These are phyloP conservation scores for Xanthia togata DNA, from an alignment of 2,888 invertebrate species.

Conservation along the genomic window DNA sequence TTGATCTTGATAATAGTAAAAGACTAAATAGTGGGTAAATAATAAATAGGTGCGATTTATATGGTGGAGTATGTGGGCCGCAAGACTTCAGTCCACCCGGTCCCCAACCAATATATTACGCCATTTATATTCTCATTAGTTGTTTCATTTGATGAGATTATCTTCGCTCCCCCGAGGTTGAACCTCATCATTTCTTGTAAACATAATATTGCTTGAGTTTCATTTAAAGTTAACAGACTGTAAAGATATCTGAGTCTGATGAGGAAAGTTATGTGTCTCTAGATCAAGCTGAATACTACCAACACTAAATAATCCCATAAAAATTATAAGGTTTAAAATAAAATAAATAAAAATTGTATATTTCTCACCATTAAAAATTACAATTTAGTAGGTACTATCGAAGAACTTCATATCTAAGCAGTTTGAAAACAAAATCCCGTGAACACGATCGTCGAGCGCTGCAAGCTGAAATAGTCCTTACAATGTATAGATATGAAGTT, in stretches of 20 bases:
- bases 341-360: no score
- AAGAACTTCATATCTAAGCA: no score
- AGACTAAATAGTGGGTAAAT: constrained; percentile 5
- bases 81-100: constrained; percentile 68
- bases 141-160: constrained; percentile 87
- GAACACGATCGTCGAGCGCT: no score
- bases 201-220: constrained; percentile 77
- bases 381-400: no score
- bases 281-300: constrained; percentile 5
- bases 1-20: background rate
- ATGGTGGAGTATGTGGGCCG: constrained; percentile 63
- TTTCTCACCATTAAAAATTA: no score
- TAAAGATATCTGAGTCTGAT: constrained; percentile 70
- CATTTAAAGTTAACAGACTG: constrained; percentile 78
- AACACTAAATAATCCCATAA: background rate
- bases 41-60: constrained; percentile 34
- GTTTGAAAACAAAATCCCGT: no score
- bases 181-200: constrained; percentile 83
- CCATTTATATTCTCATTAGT: constrained; percentile 88
- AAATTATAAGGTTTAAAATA: background rate
- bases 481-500: no score
- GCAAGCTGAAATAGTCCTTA: no score
- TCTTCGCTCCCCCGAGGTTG: constrained; percentile 81
- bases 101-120: constrained; percentile 87
- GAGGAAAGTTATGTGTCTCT: constrained; percentile 50